Evolutionary conservation across 2,888 invertebrate genomes (phyloP).

Genomic region (Tillus elongatus): DNA sequence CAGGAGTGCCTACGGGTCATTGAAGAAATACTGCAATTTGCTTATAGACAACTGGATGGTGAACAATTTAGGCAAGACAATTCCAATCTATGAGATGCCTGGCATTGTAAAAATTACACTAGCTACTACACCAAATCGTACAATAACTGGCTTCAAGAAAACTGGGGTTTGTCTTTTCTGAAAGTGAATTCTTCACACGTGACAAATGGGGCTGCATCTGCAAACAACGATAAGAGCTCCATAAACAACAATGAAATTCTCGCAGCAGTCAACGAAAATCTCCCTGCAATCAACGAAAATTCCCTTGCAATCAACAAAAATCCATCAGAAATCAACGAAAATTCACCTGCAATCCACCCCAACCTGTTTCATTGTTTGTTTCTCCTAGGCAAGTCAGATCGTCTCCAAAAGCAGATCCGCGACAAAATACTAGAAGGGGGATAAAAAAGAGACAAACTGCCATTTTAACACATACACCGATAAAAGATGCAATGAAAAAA

Average conservation of each 20-base stretch:
- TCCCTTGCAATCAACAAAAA: too few relatives aligned
- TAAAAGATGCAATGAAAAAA: too few relatives aligned
- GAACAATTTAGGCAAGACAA: slow-evolving; percentile 11
- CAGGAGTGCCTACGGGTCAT: slow-evolving; percentile 15
- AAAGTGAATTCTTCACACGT: too few relatives aligned
- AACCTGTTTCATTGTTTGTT: too few relatives aligned
- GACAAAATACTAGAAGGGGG: slow-evolving; percentile 4
- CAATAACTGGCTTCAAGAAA: neutral
- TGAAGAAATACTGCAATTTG: slow-evolving; percentile 17
- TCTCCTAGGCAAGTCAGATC: slow-evolving; percentile 3
- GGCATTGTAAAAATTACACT: slow-evolving; percentile 10
- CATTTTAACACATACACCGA: too few relatives aligned
- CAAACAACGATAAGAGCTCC: too few relatives aligned
- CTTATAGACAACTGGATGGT: slow-evolving; percentile 14
- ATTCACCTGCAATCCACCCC: too few relatives aligned
- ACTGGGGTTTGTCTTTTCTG: slow-evolving; percentile 4
- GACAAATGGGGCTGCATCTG: neutral
- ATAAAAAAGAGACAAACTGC: too few relatives aligned
- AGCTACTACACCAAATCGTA: neutral
- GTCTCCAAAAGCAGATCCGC: slow-evolving; percentile 3
- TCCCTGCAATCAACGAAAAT: neutral
- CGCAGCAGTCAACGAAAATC: neutral
- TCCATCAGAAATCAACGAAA: too few relatives aligned
- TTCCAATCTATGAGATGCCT: slow-evolving; percentile 17
- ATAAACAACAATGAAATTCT: neutral